Percentiles rank a stretch among this genome's conserved stretches.
phyloP scores from a whole-genome alignment of 2,797 vertebrate genomes.

The Alosa sapidissima region DNA sequence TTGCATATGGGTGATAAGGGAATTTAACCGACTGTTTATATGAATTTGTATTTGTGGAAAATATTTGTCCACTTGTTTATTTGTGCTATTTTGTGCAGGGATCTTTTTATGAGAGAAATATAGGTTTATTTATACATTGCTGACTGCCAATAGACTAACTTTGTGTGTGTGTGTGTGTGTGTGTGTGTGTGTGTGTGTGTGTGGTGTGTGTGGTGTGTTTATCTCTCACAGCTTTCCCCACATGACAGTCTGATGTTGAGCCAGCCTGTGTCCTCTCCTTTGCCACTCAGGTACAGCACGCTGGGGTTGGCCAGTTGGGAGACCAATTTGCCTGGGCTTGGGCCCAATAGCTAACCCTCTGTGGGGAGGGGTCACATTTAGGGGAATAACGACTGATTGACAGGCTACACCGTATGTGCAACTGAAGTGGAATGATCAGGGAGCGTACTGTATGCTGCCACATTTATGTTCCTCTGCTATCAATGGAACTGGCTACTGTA shows the following conservation, averaged over 20 bases:
- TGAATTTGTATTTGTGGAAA: no score
- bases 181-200: conserved; percentile 38
- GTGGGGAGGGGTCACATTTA: background rate
- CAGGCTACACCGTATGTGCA: no score
- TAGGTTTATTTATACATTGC: background rate
- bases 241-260: conserved; percentile 97
- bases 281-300: conserved; percentile 85
- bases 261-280: conserved; percentile 95
- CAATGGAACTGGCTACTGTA: no score
- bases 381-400: no score
- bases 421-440: no score
- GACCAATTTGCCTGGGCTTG: background rate
- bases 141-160: no score
- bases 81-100: background rate
- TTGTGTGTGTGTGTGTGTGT: background rate
- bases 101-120: background rate
- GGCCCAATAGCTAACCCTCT: background rate
- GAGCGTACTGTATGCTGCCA: no score
- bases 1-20: background rate
- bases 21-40: no score
- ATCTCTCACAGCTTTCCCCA: conserved; percentile 85
- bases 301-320: background rate
- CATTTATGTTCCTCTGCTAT: no score
- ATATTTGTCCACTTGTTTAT: no score
- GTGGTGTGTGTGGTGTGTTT: conserved; percentile 40